A percentile compares a stretch with the other conserved stretches of the same genome.
Conservation (phyloP, 2,888 invertebrate genomes). For the Sesia bembeciformis region DNA sequence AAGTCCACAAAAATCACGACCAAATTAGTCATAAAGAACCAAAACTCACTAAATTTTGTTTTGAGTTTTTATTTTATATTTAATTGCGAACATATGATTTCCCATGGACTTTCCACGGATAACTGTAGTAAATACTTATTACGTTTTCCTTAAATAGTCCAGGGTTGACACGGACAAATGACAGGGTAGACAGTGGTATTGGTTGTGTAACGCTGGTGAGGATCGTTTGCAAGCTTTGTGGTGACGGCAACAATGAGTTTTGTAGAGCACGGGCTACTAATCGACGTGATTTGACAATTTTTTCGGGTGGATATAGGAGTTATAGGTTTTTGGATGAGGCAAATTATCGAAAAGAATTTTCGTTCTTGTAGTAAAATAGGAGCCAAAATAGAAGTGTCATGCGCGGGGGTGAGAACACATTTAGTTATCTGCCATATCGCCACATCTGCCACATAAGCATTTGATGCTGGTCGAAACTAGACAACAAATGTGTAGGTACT, state of each 20-base stretch:
- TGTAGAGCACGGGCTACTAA: slow-evolving; percentile 64
- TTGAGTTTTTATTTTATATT: background rate
- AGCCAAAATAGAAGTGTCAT: no score
- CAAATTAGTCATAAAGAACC: no score
- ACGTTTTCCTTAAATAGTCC: slow-evolving; percentile 51
- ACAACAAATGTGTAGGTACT: no score
- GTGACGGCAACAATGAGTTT: slow-evolving; percentile 50
- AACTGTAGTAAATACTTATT: slow-evolving; percentile 42
- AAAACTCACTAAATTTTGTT: background rate
- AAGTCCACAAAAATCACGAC: no score
- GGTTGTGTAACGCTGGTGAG: slow-evolving; percentile 49
- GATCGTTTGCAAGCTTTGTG: slow-evolving; percentile 48
- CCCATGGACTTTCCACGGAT: slow-evolving; percentile 33
- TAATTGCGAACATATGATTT: background rate
- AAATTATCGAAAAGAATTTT: background rate
- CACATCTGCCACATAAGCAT: no score
- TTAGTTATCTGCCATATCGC: no score
- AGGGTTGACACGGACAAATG: slow-evolving; percentile 46
- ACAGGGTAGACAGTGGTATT: slow-evolving; percentile 40
- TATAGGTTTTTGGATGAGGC: background rate
- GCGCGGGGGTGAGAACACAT: no score
- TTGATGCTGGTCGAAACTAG: no score
- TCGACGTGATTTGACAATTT: slow-evolving; percentile 68
- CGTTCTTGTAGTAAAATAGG: no score
- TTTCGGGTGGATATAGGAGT: slow-evolving; percentile 10